A percentile compares a stretch with the other conserved stretches of the same genome.
phyloP scores from a whole-genome alignment of 2,888 invertebrate species.

The Lathronympha strigana region DNA sequence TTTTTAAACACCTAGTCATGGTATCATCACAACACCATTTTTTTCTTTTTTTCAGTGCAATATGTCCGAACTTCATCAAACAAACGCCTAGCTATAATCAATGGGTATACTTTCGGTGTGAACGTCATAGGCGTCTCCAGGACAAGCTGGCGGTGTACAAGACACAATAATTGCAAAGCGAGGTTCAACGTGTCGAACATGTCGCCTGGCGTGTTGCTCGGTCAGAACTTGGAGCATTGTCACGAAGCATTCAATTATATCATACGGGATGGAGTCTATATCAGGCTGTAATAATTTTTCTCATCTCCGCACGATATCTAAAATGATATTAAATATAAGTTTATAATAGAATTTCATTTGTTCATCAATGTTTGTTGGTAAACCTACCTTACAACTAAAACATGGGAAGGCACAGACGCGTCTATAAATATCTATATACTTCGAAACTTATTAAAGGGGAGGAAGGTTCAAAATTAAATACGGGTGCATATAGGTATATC shows the following conservation, averaged over 20 bases:
- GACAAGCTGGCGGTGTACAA: background rate
- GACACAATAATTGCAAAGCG: conserved; percentile 7
- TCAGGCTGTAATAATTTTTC: background rate
- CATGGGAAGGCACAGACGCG: no score
- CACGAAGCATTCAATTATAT: conserved; percentile 1
- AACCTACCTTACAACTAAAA: no score
- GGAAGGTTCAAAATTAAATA: no score
- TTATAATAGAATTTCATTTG: no score
- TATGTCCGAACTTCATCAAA: conserved; percentile 13
- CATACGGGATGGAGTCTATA: conserved; percentile 6
- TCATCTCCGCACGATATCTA: no score
- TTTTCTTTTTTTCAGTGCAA: conserved; percentile 32
- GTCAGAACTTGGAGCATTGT: background rate
- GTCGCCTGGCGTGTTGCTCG: background rate
- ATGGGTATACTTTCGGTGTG: conserved; percentile 41
- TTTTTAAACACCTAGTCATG: no score
- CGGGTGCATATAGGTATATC: no score
- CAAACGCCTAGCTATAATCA: conserved; percentile 16
- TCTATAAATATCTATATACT: no score
- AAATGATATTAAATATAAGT: no score
- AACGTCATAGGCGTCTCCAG: background rate
- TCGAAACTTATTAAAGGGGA: no score
- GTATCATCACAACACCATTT: background rate
- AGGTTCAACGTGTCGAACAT: background rate
- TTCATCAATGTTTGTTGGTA: no score